Evolutionary conservation across 92 coral and sea anemone genomes (phyloP).

Genomic region (Epizoanthus scotinus): DNA sequence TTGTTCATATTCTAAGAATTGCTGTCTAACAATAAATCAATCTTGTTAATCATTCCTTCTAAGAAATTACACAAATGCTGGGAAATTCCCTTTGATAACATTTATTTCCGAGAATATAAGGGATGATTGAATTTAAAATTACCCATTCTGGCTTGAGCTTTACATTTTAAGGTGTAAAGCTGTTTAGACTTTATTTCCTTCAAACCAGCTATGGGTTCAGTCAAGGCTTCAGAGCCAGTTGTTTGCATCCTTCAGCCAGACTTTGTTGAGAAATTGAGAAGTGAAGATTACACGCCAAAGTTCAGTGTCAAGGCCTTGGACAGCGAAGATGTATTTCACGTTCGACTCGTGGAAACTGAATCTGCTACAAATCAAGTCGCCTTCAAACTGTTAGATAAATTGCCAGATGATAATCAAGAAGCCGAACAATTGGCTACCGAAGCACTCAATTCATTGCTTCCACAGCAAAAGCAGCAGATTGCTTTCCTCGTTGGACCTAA

Average conservation of each 20-base stretch:
- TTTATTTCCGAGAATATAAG: background rate
- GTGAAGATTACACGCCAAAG: slow-evolving; percentile 29
- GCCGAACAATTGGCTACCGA: slow-evolving; percentile 31
- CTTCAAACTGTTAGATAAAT: slow-evolving; percentile 52
- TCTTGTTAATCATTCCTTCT: background rate
- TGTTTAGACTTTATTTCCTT: background rate
- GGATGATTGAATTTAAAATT: background rate
- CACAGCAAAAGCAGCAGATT: slow-evolving; percentile 53
- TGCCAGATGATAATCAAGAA: slow-evolving; percentile 46
- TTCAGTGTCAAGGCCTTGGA: slow-evolving; percentile 66
- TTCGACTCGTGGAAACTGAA: slow-evolving; percentile 48
- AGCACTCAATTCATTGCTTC: slow-evolving; percentile 25
- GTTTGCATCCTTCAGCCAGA: slow-evolving; percentile 89
- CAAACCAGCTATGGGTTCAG: slow-evolving; percentile 14
- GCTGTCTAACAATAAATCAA: background rate
- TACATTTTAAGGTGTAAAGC: background rate
- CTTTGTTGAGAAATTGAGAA: slow-evolving; percentile 70
- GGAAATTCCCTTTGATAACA: background rate
- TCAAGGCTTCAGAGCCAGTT: slow-evolving; percentile 46
- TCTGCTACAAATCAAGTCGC: slow-evolving; percentile 49
- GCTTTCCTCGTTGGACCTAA: slow-evolving; percentile 57
- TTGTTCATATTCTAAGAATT: background rate
- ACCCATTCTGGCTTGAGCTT: background rate
- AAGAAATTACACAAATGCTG: background rate
- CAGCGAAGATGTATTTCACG: slow-evolving; percentile 76